Percentiles rank a stretch among this genome's conserved stretches.
These are phyloP conservation scores for Channa striata DNA, from an alignment of 2,797 vertebrate genomes.

Conservation along the genomic window DNA sequence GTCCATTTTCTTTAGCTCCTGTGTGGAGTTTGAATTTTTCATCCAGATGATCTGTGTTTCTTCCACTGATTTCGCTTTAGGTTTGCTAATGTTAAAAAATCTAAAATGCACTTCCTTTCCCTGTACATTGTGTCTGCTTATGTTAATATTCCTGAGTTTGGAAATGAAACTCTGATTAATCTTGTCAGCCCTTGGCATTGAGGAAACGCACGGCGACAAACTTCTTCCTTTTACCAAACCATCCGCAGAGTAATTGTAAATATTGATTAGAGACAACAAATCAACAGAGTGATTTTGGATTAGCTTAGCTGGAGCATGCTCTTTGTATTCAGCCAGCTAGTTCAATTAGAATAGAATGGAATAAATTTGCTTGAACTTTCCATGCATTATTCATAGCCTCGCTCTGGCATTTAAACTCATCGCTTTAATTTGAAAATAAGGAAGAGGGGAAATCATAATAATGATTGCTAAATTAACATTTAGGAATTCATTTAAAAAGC, in stretches of 20 bases:
- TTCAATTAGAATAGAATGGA: conserved; percentile 72
- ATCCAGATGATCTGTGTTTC: conserved; percentile 3
- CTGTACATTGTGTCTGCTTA: neutral
- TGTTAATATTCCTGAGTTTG: conserved; percentile 4
- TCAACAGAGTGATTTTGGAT: conserved; percentile 68
- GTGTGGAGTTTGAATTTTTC: conserved; percentile 26
- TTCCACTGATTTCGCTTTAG: neutral
- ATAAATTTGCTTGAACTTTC: conserved; percentile 72
- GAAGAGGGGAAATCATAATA: conserved; percentile 21
- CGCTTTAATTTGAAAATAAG: conserved; percentile 64
- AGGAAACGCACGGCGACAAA: conserved; percentile 22
- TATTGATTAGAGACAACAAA: conserved; percentile 66
- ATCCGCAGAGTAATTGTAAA: conserved; percentile 63
- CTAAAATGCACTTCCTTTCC: neutral
- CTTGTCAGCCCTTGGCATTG: neutral
- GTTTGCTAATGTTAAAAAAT: neutral
- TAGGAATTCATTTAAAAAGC: conserved; percentile 21
- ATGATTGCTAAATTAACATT: conserved; percentile 50
- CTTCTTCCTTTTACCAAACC: conserved; percentile 42
- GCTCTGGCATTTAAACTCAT: conserved; percentile 53
- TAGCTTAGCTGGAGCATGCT: conserved; percentile 57
- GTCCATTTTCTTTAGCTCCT: conserved; percentile 11
- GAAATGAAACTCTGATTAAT: conserved; percentile 19
- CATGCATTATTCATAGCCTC: conserved; percentile 69
- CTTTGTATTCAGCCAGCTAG: conserved; percentile 64